A percentile compares a stretch with the other conserved stretches of the same genome.
Evolutionary conservation across 2,113 vertebrate species (phyloP).

Genomic region (Xerus inauris): DNA sequence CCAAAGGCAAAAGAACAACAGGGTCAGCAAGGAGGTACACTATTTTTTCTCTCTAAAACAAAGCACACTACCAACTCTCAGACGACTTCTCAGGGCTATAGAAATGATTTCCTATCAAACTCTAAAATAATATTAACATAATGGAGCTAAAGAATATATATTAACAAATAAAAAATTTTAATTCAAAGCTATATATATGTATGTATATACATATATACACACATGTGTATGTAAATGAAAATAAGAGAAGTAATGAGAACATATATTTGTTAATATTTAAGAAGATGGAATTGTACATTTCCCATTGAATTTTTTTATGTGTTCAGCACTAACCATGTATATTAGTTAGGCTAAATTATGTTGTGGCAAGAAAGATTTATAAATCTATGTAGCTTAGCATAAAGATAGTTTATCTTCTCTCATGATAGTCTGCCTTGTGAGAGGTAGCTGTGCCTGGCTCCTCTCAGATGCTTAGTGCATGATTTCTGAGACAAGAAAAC

Average conservation of each 20-base stretch:
- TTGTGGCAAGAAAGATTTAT: not conserved
- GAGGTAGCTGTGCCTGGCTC: too few species aligned
- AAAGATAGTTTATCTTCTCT: too few species aligned
- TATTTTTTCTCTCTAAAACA: not conserved
- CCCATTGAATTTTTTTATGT: too few species aligned
- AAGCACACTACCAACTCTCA: rapidly evolving
- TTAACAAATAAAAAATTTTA: not conserved
- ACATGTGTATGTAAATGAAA: not conserved
- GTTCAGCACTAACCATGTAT: not conserved
- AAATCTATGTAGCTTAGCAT: not conserved
- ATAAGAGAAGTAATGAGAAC: not conserved
- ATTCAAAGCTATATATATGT: not conserved
- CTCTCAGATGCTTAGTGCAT: not conserved
- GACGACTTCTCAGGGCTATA: not conserved
- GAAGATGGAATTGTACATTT: not conserved
- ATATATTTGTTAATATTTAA: not conserved
- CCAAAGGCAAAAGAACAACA: not conserved
- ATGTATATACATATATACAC: not conserved
- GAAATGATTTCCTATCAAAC: not conserved
- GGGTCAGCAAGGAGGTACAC: rapidly evolving
- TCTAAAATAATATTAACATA: not conserved
- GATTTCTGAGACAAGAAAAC: not conserved
- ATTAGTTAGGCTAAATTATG: not conserved
- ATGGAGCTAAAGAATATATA: not conserved
- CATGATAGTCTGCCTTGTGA: not conserved